These are phyloP conservation scores for Hydrotaea cyrtoneurina DNA, from an alignment of 2,888 invertebrate genomes.

Conservation along the genomic window DNA sequence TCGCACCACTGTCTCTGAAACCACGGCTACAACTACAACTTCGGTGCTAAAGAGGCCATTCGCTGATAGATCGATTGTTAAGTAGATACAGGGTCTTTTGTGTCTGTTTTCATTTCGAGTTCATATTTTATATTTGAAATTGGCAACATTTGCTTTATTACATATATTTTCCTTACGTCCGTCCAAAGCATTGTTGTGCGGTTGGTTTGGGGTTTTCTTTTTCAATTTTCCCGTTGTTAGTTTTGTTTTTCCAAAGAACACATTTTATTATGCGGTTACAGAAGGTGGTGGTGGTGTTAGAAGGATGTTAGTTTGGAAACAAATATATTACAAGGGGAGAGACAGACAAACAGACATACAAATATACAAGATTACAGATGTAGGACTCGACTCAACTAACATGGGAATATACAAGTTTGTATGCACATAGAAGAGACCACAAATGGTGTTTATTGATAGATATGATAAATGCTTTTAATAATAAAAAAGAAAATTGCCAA, in stretches of 20 bases:
- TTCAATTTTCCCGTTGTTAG: conserved; percentile 3
- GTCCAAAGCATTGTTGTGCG: neutral
- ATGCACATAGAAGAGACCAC: conserved; percentile 41
- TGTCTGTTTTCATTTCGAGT: conserved; percentile 12
- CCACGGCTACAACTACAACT: neutral
- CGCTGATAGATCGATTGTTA: conserved; percentile 18
- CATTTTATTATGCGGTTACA: conserved; percentile 50
- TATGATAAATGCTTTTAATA: conserved; percentile 67
- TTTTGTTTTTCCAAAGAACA: conserved; percentile 6
- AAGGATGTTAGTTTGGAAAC: conserved; percentile 26
- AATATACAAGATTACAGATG: conserved; percentile 16
- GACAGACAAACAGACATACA: neutral
- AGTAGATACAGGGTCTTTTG: conserved; percentile 45
- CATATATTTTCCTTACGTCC: neutral
- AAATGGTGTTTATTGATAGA: conserved; percentile 65
- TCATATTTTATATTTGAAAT: conserved; percentile 9
- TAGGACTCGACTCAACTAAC: neutral
- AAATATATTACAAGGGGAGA: conserved; percentile 28
- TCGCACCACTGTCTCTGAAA: neutral
- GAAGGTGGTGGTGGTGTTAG: conserved; percentile 33
- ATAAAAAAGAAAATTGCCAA: conserved; percentile 66
- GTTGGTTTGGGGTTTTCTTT: neutral
- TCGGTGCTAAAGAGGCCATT: conserved; percentile 15
- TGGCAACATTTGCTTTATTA: conserved; percentile 60
- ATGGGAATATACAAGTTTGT: neutral